Evolutionary conservation across 2,888 invertebrate genomes (phyloP), one percentile per base, ranked within the genome.

Genomic region (Epinotia demarniana): DNA sequence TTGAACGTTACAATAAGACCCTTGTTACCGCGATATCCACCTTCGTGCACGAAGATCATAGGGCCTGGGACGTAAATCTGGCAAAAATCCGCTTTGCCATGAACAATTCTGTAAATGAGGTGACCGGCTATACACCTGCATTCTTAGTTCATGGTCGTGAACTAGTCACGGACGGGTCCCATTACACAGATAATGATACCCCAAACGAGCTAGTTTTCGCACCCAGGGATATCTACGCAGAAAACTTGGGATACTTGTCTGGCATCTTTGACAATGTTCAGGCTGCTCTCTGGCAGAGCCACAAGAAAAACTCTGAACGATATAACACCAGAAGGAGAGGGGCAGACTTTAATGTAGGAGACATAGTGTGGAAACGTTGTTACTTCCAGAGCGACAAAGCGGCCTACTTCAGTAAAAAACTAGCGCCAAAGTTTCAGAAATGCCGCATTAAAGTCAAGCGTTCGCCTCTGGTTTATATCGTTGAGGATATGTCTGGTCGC

Each of bases 381-480:
- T 49, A 49, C 16, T 49, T 49, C 3, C 49, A 49, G 16, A 49
- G 49, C 49, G 49, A 49, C 49, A 49, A 49, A 49, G 16, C 1
- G 3, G 11, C 49, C 11, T 49, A 49, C 11, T 49, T 49, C 11
- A 49, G 12, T 13, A 49, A 49, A 11, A 49, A 49, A 16, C 49
- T 49, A 13, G 49, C 49, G 49, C 49, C 49, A 13, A 49, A 49
- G 49, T 49, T 49, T 3, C 49, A 13, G 12, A 49, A 49, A 49
- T 49, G 53, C n/a, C n/a, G 53, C 53, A n/a, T 53, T n/a, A 53
- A 53, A n/a, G 53, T n/a, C 13, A 53, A 53, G n/a, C 53, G 53
- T 3, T 53, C 53, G 16, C 53, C 53, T 4, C n/a, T 53, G 53
- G 53, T 53, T n/a, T 53, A 53, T 53, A n/a, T 53, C 16, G 53